Base-by-base conservation (phyloP, 2,888 invertebrate species). In the Epinotia nisella region DNA sequence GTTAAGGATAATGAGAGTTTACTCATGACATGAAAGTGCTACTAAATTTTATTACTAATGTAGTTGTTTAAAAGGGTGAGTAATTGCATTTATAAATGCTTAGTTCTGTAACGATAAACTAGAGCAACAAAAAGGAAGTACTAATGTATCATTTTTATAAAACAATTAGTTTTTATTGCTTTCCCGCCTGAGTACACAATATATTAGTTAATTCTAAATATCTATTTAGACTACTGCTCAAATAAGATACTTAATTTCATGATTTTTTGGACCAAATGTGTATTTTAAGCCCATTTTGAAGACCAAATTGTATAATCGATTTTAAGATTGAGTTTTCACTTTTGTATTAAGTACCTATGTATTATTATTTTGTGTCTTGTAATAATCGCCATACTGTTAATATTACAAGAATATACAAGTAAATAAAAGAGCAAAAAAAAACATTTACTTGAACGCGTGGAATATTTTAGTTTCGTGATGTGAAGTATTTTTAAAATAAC, bases 221-320 rank as follows among this genome's bases (percentile, higher is more conserved):
- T 61, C 13, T 59, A 7, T 39, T 68, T 73, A 60, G 70, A 39
- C 19, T 39, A 60, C 17, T 56, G 70, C 70, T 55, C 51, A 66
- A 45, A 24, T 41, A 11, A 17, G 59, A 66, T 69, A 68, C 61
- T 72, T 72, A 74, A 55, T 74, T 70, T 35, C 41, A 64, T 58
- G 51, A 51, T 65, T 53, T 59, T 55, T 35, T 9, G 35, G 35
- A 35, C 35, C 35, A 35, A 35, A 9, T 35, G 35, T 35, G 35
- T 9, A 35, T 35, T 35, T 35, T 9, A 35, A 35, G 35, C 9
- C 35, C 1, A 35, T 35, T 35, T 9, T 35, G 35, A 35, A 35
- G 70, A 70, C 70, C 74, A 74, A 74, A 74, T 61, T 15, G 41
- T 65, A 55, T 45, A 45, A 45, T 15, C 45, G 15, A 35, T 35